A percentile compares a stretch with the other conserved stretches of the same genome.
Evolutionary conservation across 2,888 invertebrate genomes (phyloP).

Genomic region (Hyppa rectilinea): DNA sequence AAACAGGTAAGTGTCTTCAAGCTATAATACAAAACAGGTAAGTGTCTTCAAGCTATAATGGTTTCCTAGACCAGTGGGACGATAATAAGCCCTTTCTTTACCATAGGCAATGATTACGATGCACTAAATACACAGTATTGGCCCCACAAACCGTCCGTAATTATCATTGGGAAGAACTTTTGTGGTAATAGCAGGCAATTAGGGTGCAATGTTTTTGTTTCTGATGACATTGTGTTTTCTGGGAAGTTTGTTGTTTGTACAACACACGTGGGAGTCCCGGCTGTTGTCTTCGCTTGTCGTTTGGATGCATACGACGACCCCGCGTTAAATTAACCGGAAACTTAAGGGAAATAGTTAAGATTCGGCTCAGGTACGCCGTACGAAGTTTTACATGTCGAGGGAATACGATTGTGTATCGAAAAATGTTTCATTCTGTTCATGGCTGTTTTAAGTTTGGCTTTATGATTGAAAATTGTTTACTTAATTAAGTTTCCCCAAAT

Average conservation of each 20-base stretch:
- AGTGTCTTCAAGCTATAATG: conserved; percentile 30
- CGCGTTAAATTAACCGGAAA: conserved; percentile 89
- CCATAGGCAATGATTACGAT: conserved; percentile 59
- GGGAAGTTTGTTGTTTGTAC: conserved; percentile 83
- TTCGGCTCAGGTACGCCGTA: conserved; percentile 82
- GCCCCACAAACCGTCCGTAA: conserved; percentile 68
- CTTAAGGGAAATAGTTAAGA: conserved; percentile 87
- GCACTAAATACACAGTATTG: conserved; percentile 63
- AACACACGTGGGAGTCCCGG: conserved; percentile 85
- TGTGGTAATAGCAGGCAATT: conserved; percentile 81
- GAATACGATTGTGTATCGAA: conserved; percentile 42
- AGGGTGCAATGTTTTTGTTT: conserved; percentile 83
- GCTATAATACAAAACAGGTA: conserved; percentile 29
- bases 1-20: conserved; percentile 25
- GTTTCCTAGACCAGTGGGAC: conserved; percentile 42
- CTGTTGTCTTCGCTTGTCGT: conserved; percentile 72
- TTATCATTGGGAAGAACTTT: conserved; percentile 75
- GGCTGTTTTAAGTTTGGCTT: conserved; percentile 1
- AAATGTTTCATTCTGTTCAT: conserved; percentile 8
- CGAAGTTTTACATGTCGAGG: conserved; percentile 55
- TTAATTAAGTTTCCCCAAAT: conserved; percentile 25
- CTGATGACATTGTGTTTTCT: conserved; percentile 86
- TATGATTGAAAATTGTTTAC: conserved; percentile 11
- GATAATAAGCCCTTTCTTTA: conserved; percentile 52
- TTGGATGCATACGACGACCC: conserved; percentile 85